Base-by-base conservation (phyloP, 1,140 invertebrate genomes). In the Triops cancriformis region DNA sequence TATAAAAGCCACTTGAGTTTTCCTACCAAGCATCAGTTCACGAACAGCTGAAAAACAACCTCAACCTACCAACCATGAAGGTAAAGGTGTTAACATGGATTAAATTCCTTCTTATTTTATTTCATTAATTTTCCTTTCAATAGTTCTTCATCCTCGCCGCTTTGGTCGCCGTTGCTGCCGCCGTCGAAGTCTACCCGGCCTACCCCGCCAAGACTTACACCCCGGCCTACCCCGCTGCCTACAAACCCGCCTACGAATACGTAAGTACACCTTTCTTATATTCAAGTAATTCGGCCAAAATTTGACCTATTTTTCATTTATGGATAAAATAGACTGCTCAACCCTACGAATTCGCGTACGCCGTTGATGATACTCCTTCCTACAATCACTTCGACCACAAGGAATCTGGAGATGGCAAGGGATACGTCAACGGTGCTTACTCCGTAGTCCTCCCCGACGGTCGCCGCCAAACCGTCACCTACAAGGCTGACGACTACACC, bases 401-500 rank as follows among this genome's bases (percentile, higher is more conserved):
- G 77, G 91, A 93, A 83, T 86, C 86, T 75, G 85, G 87, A 73
- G 85, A 87, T 78, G 92, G 89, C 11, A 87, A 89, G 72, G 84
- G 72, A 9, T 77, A 85, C n/a, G 91, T 91, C 12, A 74, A 31
- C 27, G 91, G 92, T 74, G 87, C 89, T 79, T 93, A 94, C 85
- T 90, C 91, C 80, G 91, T 93, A 41, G 85, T 90, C 26, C 84
- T 94, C 37, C 92, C 92, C 2, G 92, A 93, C 84, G 92, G 92
- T 42, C 87, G 91, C 31, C 85, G 90, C 80, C 92, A 93, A 85
- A 89, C 89, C 77, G 91, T 93, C 12, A 90, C 89, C 6, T 93
- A 93, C 83, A 91, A 89, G 72, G 91, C 92, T 0, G 92, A 93
- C 81, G 91, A 91, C 89, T 87, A 90, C 82, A 91, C 89, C 10